Evolutionary conservation across 2,113 vertebrate species (phyloP).

Genomic region (Barbus barbus): DNA sequence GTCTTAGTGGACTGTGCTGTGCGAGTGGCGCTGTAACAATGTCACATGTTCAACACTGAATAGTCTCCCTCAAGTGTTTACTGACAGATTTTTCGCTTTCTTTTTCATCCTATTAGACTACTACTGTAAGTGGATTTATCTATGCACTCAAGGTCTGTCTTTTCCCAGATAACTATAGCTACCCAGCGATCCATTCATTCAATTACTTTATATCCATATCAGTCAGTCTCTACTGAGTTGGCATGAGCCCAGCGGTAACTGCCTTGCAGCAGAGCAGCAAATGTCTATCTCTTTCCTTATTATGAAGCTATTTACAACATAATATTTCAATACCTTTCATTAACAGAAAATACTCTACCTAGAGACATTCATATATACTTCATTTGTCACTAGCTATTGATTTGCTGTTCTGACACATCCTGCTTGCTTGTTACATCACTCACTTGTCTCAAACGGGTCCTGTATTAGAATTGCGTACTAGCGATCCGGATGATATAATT

Average conservation of each 20-base stretch:
- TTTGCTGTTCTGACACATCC: background rate
- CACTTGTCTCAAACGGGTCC: background rate
- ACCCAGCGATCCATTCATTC: background rate
- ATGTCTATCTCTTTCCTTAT: background rate
- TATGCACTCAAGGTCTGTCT: background rate
- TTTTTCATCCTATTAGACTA: background rate
- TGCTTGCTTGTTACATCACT: background rate
- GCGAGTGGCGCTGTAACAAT: conserved; percentile 18
- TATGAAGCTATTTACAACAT: background rate
- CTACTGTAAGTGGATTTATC: conserved; percentile 5
- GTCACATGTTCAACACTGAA: conserved; percentile 8
- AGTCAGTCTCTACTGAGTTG: background rate
- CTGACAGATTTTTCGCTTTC: background rate
- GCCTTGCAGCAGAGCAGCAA: background rate
- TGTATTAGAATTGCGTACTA: too few relatives aligned
- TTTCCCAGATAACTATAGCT: conserved; percentile 2
- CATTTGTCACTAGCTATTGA: conserved; percentile 31
- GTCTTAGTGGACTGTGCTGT: conserved; percentile 14
- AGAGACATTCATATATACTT: conserved; percentile 1
- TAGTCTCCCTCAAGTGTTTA: background rate
- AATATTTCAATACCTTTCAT: conserved; percentile 13
- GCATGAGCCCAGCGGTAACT: background rate
- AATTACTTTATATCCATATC: conserved; percentile 14
- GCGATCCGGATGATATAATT: background rate
- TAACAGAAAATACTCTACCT: conserved; percentile 3